Conservation (phyloP, 2,113 vertebrate species). For the Puma concolor region DNA sequence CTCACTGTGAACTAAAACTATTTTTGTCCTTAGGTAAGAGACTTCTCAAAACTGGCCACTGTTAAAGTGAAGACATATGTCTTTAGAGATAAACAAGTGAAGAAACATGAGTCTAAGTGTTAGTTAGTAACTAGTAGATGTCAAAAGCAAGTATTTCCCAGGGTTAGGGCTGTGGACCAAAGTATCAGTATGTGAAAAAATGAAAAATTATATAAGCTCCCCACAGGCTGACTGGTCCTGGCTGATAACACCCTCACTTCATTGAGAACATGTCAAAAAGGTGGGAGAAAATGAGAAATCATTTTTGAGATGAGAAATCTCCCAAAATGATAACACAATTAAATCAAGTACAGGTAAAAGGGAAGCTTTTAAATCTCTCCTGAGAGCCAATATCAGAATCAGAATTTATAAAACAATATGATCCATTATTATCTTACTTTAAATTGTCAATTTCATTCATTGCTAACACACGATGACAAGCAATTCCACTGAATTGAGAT, state of each 20-base stretch:
- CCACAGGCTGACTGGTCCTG: not conserved
- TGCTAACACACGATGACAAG: not conserved
- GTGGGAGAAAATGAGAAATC: not conserved
- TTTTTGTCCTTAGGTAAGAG: not conserved
- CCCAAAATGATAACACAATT: not conserved
- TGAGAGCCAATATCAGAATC: not conserved
- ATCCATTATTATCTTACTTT: not conserved
- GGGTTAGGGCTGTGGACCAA: not conserved
- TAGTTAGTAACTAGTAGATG: not conserved
- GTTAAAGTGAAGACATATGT: slow-evolving; percentile 26
- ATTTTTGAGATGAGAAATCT: not conserved
- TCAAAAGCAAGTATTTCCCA: not conserved
- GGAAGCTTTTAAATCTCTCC: not conserved
- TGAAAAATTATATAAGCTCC: not conserved
- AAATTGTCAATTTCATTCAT: not conserved
- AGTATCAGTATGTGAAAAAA: not conserved
- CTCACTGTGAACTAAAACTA: not conserved
- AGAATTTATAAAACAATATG: not conserved
- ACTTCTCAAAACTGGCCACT: slow-evolving; percentile 11
- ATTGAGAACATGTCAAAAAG: not conserved
- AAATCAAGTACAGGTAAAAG: not conserved
- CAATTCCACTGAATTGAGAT: not conserved
- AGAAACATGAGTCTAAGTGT: not conserved
- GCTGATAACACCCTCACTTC: not conserved
- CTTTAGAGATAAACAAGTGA: not conserved